Percentiles rank a stretch among this genome's conserved stretches.
phyloP scores from a whole-genome alignment of 2,797 vertebrate species.

The Catharus ustulatus region DNA sequence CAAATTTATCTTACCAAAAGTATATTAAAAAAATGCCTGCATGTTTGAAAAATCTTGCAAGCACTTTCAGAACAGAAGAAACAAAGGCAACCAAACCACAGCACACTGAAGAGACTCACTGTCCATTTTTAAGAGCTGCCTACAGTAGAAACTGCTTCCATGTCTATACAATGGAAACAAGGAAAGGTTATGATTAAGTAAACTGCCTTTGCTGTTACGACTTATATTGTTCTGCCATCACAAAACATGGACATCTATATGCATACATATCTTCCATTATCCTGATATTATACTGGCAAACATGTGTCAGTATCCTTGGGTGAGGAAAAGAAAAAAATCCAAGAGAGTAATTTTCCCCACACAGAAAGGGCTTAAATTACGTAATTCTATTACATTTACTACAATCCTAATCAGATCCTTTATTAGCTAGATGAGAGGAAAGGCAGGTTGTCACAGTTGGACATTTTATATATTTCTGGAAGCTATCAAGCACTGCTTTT shows the following conservation, averaged over 20 bases:
- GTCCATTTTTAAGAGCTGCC: not conserved
- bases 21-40: not conserved
- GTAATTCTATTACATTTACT: not conserved
- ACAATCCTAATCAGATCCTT: not conserved
- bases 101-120: not conserved
- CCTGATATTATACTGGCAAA: not conserved
- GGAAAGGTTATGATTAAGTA: not conserved
- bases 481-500: not conserved
- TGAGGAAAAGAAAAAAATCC: not conserved
- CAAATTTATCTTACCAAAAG: not conserved
- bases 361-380: not conserved
- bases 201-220: not conserved
- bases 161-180: not conserved
- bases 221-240: not conserved
- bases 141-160: not conserved
- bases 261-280: not conserved
- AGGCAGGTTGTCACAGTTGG: not conserved
- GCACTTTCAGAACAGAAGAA: not conserved
- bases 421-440: not conserved
- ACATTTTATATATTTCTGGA: not conserved
- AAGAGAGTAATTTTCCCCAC: rapidly evolving
- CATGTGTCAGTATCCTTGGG: not conserved
- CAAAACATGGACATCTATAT: rapidly evolving
- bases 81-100: not conserved
- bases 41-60: not conserved